Evolutionary conservation across 2,113 vertebrate genomes (phyloP).

Genomic region (Vidua macroura): DNA sequence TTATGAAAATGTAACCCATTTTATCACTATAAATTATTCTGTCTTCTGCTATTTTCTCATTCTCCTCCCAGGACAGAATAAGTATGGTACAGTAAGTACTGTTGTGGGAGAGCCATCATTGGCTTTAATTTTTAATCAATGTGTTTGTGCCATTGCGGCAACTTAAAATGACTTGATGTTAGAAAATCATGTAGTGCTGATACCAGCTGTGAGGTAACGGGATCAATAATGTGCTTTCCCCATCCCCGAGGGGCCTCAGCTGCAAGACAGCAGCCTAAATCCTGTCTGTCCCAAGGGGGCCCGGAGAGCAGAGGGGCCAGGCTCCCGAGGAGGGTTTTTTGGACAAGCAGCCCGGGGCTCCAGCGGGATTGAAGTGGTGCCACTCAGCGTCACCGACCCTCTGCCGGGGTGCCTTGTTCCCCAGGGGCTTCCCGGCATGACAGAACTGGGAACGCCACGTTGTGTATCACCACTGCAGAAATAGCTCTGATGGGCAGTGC

Average conservation of each 20-base stretch:
- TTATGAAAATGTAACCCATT: conserved; percentile 77
- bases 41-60: conserved; percentile 40
- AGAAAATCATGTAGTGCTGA: neutral
- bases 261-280: neutral
- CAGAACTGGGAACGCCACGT: neutral
- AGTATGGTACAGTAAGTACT: conserved; percentile 33
- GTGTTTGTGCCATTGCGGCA: neutral
- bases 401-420: rapidly evolving
- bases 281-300: neutral
- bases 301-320: neutral
- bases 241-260: neutral
- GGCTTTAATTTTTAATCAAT: conserved; percentile 64
- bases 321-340: neutral
- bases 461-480: neutral
- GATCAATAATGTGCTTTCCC: neutral
- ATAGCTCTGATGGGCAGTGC: neutral
- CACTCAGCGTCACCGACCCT: neutral
- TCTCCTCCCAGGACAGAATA: conserved; percentile 1
- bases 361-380: rapidly evolving
- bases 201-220: neutral
- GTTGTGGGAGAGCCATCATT: conserved; percentile 28
- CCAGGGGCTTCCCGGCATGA: rapidly evolving
- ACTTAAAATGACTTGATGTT: neutral
- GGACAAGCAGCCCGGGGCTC: neutral
- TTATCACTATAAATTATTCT: conserved; percentile 61